Percentiles rank a stretch among this genome's conserved stretches.
These are phyloP conservation scores for Onychomys torridus DNA, from an alignment of 2,797 vertebrate species.

Conservation along the genomic window DNA sequence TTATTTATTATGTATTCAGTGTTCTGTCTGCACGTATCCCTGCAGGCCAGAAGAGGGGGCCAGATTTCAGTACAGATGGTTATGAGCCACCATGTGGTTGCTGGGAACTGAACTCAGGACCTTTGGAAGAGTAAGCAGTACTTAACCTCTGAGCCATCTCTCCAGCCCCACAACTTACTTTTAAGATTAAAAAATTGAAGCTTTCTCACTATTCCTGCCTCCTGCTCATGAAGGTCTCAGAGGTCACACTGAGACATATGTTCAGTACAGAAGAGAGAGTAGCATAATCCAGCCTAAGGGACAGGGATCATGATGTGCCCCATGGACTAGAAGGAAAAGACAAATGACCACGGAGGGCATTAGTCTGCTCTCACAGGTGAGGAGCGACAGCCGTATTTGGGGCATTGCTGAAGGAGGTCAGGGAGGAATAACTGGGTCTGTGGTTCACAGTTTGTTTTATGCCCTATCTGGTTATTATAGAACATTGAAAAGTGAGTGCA, in stretches of 20 bases:
- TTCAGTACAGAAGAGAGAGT: not conserved
- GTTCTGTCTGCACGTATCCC: no score
- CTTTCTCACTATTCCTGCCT: not conserved
- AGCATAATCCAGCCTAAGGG: not conserved
- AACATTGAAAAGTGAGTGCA: not conserved
- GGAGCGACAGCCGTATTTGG: not conserved
- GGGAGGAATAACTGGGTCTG: not conserved
- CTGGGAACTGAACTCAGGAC: no score
- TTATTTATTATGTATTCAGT: no score
- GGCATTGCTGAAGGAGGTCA: not conserved
- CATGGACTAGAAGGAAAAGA: not conserved
- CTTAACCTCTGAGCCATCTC: no score
- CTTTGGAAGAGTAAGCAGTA: no score
- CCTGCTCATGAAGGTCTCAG: not conserved
- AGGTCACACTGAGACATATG: not conserved
- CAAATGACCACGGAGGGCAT: not conserved
- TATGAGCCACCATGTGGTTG: no score
- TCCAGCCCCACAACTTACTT: not conserved
- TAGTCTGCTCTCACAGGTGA: not conserved
- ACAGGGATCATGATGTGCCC: not conserved
- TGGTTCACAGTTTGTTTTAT: not conserved
- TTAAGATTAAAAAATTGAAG: not conserved
- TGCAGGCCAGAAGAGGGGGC: no score
- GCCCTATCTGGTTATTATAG: not conserved
- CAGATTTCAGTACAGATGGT: no score